A percentile compares a stretch with the other conserved stretches of the same genome.
Evolutionary conservation across 2,113 vertebrate species (phyloP).

Genomic region (Nasalis larvatus): DNA sequence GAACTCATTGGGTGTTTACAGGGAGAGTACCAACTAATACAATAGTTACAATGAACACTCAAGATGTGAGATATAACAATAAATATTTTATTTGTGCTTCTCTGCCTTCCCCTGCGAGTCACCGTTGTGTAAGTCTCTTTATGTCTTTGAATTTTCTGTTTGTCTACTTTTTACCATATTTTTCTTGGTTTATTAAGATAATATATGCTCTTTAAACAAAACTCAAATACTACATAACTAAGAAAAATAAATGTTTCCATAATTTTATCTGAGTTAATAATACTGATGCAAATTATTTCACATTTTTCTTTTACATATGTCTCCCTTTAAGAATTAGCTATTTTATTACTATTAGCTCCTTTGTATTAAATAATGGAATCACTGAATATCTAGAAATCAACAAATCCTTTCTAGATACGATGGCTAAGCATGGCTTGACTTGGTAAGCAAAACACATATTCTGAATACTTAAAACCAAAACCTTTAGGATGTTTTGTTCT

Average conservation of each 20-base stretch:
- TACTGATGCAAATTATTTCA: not conserved
- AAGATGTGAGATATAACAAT: not conserved
- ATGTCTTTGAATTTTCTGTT: not conserved
- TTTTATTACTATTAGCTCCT: not conserved
- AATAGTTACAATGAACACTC: not conserved
- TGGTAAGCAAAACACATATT: not conserved
- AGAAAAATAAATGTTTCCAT: not conserved
- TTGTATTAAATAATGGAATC: not conserved
- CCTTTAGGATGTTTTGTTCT: not conserved
- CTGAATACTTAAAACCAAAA: not conserved
- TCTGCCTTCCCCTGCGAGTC: not conserved
- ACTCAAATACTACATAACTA: not conserved
- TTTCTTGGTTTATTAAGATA: not conserved
- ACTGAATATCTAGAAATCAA: not conserved
- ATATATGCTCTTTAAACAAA: not conserved
- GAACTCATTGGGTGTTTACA: too few relatives aligned
- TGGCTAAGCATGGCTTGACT: not conserved
- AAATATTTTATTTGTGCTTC: not conserved
- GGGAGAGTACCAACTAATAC: not conserved
- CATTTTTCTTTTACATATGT: not conserved
- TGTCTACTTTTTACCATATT: not conserved
- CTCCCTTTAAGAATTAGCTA: not conserved
- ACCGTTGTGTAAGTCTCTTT: not conserved
- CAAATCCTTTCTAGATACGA: not conserved
- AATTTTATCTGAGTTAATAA: not conserved